Evolutionary conservation across 2,113 vertebrate genomes (phyloP).

Genomic region (Melierax canorus): DNA sequence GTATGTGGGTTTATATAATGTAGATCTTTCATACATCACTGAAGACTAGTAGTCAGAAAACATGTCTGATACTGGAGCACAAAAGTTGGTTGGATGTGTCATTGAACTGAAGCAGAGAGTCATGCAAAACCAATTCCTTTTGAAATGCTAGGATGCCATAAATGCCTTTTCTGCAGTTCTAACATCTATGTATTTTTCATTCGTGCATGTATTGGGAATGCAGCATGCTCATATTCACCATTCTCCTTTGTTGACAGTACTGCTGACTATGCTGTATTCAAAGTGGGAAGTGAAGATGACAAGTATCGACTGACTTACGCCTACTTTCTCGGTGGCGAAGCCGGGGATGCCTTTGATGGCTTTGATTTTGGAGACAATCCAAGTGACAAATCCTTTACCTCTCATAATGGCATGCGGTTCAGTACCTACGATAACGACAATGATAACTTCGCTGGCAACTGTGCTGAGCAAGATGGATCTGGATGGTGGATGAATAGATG

Average conservation of each 20-base stretch:
- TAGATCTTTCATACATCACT: background rate
- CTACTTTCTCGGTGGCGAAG: conserved; percentile 84
- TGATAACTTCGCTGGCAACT: conserved; percentile 85
- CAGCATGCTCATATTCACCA: background rate
- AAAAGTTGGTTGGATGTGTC: background rate
- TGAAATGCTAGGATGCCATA: background rate
- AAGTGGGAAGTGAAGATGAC: conserved; percentile 80
- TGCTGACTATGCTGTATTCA: conserved; percentile 89
- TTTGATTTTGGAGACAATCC: conserved; percentile 83
- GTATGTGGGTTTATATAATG: background rate
- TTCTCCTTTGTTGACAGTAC: conserved; percentile 67
- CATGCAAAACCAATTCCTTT: background rate
- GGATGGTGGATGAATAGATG: conserved; percentile 99
- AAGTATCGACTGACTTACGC: conserved; percentile 87
- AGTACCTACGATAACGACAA: conserved; percentile 91
- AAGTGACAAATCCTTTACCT: conserved; percentile 88
- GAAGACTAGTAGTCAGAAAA: background rate
- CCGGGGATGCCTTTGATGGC: conserved; percentile 90
- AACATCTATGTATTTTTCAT: background rate
- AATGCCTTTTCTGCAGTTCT: background rate
- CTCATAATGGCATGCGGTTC: conserved; percentile 92
- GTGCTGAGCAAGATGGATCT: conserved; percentile 89
- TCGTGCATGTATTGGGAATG: background rate
- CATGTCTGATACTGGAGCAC: background rate
- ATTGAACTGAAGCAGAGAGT: background rate